Percentiles rank a stretch among this genome's conserved stretches.
Evolutionary conservation across 1,140 invertebrate genomes (phyloP).

Genomic region (Stratiolaelaps scimitus): DNA sequence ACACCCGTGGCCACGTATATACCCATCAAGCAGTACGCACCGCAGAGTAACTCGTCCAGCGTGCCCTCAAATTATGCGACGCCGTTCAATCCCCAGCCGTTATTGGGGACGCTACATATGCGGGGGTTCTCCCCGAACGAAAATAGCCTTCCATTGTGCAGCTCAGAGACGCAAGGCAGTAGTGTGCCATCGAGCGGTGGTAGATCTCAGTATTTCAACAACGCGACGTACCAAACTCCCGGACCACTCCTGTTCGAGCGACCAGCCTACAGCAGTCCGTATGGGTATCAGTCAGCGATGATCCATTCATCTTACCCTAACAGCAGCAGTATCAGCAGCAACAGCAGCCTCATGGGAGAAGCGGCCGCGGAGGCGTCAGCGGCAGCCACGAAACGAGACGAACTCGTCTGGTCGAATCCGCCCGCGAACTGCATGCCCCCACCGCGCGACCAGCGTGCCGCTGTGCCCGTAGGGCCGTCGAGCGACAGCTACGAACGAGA

Average conservation of each 20-base stretch:
- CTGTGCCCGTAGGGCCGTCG: too few species aligned
- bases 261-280: not conserved
- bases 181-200: not conserved
- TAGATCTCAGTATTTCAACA: not conserved
- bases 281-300: too few species aligned
- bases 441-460: too few species aligned
- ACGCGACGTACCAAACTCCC: slow-evolving; percentile 12
- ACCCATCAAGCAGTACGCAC: slow-evolving; percentile 8
- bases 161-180: not conserved
- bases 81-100: not conserved
- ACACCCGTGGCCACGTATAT: slow-evolving; percentile 13
- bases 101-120: not conserved
- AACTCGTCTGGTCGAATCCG: too few species aligned
- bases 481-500: too few species aligned
- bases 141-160: slow-evolving; percentile 21
- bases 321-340: too few species aligned
- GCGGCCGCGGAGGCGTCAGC: too few species aligned
- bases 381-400: too few species aligned
- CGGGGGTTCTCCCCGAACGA: slow-evolving; percentile 9
- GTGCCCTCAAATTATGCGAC: slow-evolving; percentile 9
- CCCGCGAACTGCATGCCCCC: too few species aligned
- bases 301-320: too few species aligned
- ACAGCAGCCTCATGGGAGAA: too few species aligned
- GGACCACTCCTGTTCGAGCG: slow-evolving; percentile 2
- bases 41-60: not conserved